These are phyloP conservation scores for Perccottus glenii DNA, from an alignment of 2,113 vertebrate species.

Conservation along the genomic window DNA sequence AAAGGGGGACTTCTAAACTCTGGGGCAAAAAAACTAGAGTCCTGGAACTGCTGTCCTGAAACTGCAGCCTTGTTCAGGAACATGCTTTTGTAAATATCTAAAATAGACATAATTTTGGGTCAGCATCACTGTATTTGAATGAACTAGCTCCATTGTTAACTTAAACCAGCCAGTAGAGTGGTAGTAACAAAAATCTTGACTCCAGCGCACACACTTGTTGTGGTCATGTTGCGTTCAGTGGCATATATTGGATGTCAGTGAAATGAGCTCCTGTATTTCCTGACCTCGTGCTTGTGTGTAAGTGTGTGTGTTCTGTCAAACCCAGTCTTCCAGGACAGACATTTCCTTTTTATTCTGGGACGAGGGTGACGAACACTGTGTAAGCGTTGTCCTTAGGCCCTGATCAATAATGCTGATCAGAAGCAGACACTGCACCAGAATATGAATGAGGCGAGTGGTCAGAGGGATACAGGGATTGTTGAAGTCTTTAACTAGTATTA, in stretches of 20 bases:
- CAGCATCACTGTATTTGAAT: background rate
- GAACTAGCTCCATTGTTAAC: background rate
- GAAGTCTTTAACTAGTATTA: constrained; percentile 18
- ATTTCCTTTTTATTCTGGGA: constrained; percentile 10
- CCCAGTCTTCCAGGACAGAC: background rate
- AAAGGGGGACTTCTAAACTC: no score
- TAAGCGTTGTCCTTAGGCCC: constrained; percentile 27
- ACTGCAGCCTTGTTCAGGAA: no score
- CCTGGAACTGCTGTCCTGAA: no score
- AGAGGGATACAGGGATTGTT: constrained; percentile 19
- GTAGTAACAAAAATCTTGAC: background rate
- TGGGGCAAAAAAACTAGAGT: no score
- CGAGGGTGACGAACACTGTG: constrained; percentile 3
- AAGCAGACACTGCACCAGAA: constrained; percentile 29
- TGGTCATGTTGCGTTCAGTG: constrained; percentile 17
- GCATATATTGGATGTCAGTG: constrained; percentile 49
- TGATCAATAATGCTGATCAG: constrained; percentile 69
- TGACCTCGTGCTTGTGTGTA: constrained; percentile 15
- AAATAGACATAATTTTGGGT: no score
- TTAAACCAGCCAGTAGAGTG: no score
- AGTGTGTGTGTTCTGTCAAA: background rate
- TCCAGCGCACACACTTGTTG: constrained; percentile 4
- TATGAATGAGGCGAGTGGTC: constrained; percentile 19
- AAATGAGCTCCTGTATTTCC: constrained; percentile 36
- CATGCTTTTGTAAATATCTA: no score